These are phyloP conservation scores for Hemiprocne comata DNA, from an alignment of 2,113 vertebrate genomes.

Conservation along the genomic window DNA sequence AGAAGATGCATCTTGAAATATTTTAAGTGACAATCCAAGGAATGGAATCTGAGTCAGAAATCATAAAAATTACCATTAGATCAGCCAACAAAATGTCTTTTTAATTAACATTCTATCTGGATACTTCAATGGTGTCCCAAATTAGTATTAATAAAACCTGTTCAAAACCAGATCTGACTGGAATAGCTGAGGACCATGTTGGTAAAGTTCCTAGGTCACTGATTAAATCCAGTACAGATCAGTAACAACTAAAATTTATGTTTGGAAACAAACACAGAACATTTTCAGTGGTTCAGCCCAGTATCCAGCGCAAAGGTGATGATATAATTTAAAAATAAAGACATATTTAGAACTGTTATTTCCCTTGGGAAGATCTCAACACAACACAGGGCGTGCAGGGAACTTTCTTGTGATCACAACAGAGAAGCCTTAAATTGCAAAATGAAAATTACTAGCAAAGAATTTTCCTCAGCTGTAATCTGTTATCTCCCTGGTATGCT, in stretches of 20 bases:
- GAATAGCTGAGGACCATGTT: background rate
- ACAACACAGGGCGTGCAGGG: background rate
- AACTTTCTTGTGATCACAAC: background rate
- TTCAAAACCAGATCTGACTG: slow-evolving; percentile 29
- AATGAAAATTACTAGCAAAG: background rate
- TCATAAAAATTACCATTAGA: background rate
- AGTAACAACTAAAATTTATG: background rate
- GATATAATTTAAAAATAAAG: background rate
- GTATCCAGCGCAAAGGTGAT: background rate
- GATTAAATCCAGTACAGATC: slow-evolving; percentile 48
- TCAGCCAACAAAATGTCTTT: slow-evolving; percentile 11
- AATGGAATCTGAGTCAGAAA: slow-evolving; percentile 34
- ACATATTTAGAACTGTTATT: background rate
- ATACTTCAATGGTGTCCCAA: background rate
- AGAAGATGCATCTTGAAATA: slow-evolving; percentile 43
- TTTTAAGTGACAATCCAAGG: slow-evolving; percentile 17
- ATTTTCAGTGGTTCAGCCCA: background rate
- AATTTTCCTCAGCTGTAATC: background rate
- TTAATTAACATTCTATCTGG: slow-evolving; percentile 22
- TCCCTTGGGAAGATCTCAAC: background rate
- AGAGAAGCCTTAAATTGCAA: background rate
- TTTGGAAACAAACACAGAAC: slow-evolving; percentile 27
- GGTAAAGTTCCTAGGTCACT: slow-evolving; percentile 30
- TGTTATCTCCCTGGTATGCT: background rate
- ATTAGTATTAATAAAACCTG: slow-evolving; percentile 33